Percentiles rank a stretch among this genome's conserved stretches.
Evolutionary conservation across 2,113 vertebrate species (phyloP).

Genomic region (Falco punctatus): DNA sequence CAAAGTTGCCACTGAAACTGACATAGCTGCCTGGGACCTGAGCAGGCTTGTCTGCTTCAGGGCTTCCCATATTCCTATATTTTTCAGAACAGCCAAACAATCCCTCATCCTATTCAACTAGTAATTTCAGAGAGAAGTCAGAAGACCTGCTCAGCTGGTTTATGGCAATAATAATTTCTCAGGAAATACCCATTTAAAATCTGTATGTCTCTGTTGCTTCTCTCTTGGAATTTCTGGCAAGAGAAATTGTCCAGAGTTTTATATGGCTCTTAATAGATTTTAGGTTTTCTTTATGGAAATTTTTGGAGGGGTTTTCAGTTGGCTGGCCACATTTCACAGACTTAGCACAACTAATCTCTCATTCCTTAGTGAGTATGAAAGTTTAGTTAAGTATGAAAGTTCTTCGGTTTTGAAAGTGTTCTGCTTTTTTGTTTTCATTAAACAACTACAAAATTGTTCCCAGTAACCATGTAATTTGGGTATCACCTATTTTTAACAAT

Average conservation of each 20-base stretch:
- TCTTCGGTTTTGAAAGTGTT: background rate
- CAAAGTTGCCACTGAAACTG: background rate
- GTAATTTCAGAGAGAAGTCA: background rate
- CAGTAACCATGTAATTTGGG: background rate
- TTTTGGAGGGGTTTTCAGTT: background rate
- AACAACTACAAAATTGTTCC: background rate
- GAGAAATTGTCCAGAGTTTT: background rate
- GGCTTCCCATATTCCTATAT: background rate
- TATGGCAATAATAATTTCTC: constrained; percentile 1
- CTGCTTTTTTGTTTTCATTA: background rate
- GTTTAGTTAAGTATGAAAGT: background rate
- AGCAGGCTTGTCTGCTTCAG: background rate
- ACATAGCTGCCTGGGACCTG: background rate
- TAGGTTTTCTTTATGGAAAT: background rate
- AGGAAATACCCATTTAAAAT: constrained; percentile 10
- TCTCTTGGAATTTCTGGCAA: background rate
- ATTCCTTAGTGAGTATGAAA: background rate
- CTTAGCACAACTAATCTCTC: background rate
- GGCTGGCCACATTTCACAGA: background rate
- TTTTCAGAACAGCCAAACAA: background rate
- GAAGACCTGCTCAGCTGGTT: background rate
- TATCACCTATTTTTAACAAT: background rate
- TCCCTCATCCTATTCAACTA: background rate
- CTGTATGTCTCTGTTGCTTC: background rate
- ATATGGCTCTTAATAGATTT: background rate